Evolutionary conservation across 2,113 vertebrate genomes (phyloP).

Genomic region (Echinops telfairi): DNA sequence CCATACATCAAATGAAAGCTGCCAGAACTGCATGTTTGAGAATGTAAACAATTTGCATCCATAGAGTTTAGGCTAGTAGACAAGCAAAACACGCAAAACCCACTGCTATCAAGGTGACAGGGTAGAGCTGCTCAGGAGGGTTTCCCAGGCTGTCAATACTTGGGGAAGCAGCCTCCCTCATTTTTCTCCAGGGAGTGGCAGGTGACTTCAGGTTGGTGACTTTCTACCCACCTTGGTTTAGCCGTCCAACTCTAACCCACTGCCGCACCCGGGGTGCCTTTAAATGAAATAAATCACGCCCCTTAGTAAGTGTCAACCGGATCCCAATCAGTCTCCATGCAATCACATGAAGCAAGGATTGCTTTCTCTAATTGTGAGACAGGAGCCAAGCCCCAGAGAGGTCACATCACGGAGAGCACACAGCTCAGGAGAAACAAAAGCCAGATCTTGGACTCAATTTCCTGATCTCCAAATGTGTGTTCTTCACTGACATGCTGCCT

Average conservation of each 20-base stretch:
- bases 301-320: background rate
- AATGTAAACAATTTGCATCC: background rate
- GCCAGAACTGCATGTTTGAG: background rate
- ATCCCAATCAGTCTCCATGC: background rate
- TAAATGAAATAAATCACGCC: no score
- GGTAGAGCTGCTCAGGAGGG: background rate
- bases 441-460: background rate
- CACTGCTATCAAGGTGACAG: background rate
- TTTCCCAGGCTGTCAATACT: background rate
- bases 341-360: background rate
- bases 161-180: background rate
- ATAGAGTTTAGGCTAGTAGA: conserved; percentile 7
- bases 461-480: background rate
- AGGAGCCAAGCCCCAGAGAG: conserved; percentile 18
- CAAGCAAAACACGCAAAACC: background rate
- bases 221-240: background rate
- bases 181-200: background rate
- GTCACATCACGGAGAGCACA: background rate
- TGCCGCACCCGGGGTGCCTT: background rate
- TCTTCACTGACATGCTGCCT: background rate
- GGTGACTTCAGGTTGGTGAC: background rate
- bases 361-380: background rate
- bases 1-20: background rate
- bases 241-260: background rate
- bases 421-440: background rate